These are phyloP conservation scores for Melipona bicolor DNA, from an alignment of 2,888 invertebrate genomes.

Conservation along the genomic window DNA sequence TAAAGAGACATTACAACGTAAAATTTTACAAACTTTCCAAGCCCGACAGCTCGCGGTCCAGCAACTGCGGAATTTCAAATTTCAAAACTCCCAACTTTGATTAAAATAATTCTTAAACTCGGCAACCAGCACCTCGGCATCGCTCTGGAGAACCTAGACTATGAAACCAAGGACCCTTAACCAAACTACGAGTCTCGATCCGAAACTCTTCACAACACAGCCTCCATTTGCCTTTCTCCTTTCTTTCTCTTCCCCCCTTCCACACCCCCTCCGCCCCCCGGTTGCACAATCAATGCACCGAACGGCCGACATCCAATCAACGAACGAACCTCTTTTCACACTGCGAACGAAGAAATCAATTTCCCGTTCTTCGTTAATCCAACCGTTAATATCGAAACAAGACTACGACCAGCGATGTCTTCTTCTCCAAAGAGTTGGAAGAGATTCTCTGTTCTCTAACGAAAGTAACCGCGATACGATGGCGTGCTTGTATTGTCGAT, in stretches of 20 bases:
- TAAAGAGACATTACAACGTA: too few relatives aligned
- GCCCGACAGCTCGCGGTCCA: too few relatives aligned
- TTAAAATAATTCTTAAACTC: background rate
- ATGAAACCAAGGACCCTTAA: background rate
- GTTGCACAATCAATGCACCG: background rate
- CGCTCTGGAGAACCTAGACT: background rate
- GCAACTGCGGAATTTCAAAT: background rate
- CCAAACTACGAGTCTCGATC: background rate
- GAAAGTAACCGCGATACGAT: too few relatives aligned
- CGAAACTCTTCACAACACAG: background rate
- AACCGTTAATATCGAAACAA: constrained; percentile 6
- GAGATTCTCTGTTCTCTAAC: background rate
- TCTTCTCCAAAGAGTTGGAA: background rate
- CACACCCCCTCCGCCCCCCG: background rate
- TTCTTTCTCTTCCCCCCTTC: background rate
- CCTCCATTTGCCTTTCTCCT: background rate
- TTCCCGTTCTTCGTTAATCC: constrained; percentile 2
- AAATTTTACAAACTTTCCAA: too few relatives aligned
- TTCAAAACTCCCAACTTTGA: background rate
- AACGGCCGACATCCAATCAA: background rate
- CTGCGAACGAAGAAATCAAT: background rate
- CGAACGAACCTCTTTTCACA: background rate
- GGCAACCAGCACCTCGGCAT: background rate
- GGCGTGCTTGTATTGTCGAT: constrained; percentile 11
- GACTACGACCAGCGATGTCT: background rate